Conservation (phyloP, 2,888 invertebrate genomes). For the Endotricha flammealis region DNA sequence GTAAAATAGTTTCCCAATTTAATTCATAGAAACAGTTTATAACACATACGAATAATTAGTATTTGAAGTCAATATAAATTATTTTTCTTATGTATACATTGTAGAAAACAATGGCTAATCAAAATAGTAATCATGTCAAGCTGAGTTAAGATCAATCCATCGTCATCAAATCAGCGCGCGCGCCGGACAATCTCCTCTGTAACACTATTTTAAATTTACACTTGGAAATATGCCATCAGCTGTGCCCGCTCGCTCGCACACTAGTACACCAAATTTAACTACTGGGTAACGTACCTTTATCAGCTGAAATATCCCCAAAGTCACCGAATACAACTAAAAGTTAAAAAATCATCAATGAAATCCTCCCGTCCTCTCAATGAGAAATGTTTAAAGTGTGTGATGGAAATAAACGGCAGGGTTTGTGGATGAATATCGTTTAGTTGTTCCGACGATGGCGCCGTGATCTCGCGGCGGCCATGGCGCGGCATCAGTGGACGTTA, state of each 20-base stretch:
- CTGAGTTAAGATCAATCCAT: constrained; percentile 44
- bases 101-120: constrained; percentile 1
- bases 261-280: constrained; percentile 82
- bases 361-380: constrained; percentile 42
- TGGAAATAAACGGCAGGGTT: constrained; percentile 54
- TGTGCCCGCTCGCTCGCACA: constrained; percentile 79
- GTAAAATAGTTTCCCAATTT: too few species aligned
- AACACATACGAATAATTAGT: too few species aligned
- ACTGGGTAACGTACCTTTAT: constrained; percentile 60
- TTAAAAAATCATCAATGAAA: constrained; percentile 56
- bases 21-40: too few species aligned
- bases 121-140: constrained; percentile 13
- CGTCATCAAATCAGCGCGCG: constrained; percentile 50
- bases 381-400: constrained; percentile 39
- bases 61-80: constrained; percentile 4
- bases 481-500: constrained; percentile 65
- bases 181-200: constrained; percentile 66
- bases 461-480: constrained; percentile 69
- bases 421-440: constrained; percentile 47
- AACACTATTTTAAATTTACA: constrained; percentile 68
- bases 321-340: constrained; percentile 34
- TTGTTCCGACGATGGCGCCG: constrained; percentile 66
- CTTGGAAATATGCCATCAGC: constrained; percentile 67
- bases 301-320: constrained; percentile 41
- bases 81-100: neutral